Percentiles rank a stretch among this genome's conserved stretches.
Conservation (phyloP, 2,113 vertebrate species). For the Galemys pyrenaicus region DNA sequence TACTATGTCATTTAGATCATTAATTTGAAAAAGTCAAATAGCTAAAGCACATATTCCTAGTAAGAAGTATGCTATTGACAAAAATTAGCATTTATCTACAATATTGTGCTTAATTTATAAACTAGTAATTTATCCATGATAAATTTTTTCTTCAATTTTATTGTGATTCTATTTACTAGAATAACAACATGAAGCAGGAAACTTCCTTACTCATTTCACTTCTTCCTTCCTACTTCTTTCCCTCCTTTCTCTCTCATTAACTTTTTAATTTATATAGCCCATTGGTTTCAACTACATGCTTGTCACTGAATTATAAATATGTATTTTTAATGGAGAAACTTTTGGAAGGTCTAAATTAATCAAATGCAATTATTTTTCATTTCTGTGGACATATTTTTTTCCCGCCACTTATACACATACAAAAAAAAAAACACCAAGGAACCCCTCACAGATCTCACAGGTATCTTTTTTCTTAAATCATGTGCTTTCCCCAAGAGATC, state of each 20-base stretch:
- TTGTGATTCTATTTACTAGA: background rate
- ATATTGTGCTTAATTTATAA: background rate
- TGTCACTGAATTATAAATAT: background rate
- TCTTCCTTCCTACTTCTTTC: background rate
- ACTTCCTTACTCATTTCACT: background rate
- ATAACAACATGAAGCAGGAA: background rate
- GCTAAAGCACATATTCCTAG: background rate
- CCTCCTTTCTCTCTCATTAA: background rate
- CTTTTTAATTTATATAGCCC: no score
- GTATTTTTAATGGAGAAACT: background rate
- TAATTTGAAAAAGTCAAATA: constrained; percentile 1
- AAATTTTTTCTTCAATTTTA: background rate
- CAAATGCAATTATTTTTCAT: background rate
- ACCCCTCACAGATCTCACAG: background rate
- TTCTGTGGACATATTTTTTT: background rate
- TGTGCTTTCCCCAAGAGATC: background rate
- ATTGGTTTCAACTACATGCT: background rate
- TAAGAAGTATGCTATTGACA: background rate
- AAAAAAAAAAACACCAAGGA: background rate
- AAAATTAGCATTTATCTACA: background rate
- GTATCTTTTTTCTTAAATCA: background rate
- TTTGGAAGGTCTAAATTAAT: background rate
- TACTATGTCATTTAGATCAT: background rate
- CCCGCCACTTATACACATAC: background rate
- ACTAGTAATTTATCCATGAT: background rate